Evolutionary conservation across 2,113 vertebrate species (phyloP).

Genomic region (Helogale parvula): DNA sequence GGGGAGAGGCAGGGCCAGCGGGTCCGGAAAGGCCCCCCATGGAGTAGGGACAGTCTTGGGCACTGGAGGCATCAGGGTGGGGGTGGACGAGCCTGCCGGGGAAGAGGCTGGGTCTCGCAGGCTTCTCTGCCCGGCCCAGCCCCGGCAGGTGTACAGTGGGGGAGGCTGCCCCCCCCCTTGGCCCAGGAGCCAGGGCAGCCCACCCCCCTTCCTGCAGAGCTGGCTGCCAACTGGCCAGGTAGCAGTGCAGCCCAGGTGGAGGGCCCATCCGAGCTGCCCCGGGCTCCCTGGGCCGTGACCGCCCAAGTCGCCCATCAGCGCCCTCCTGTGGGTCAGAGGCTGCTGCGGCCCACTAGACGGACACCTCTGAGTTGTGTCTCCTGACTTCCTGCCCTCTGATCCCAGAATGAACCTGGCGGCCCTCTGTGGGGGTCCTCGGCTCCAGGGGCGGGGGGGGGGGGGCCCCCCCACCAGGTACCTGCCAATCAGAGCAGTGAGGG

Average conservation of each 20-base stretch:
- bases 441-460: neutral
- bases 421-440: accelerated
- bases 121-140: neutral
- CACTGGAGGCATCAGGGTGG: neutral
- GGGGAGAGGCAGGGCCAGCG: accelerated
- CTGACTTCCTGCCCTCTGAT: neutral
- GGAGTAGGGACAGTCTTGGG: accelerated
- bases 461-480: neutral
- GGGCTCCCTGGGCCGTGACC: neutral
- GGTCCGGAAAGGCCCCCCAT: neutral
- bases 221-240: neutral
- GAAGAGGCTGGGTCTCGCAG: neutral
- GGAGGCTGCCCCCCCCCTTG: accelerated
- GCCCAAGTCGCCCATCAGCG: neutral
- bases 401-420: neutral
- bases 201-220: accelerated
- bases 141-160: accelerated
- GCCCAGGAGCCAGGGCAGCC: accelerated
- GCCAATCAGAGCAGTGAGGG: accelerated
- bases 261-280: accelerated
- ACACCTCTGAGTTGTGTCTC: no score
- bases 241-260: neutral
- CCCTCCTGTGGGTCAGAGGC: neutral
- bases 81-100: neutral
- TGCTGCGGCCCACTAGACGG: neutral